These are phyloP conservation scores for Drosophila demipolita DNA, from an alignment of 2,888 invertebrate genomes.

Conservation along the genomic window DNA sequence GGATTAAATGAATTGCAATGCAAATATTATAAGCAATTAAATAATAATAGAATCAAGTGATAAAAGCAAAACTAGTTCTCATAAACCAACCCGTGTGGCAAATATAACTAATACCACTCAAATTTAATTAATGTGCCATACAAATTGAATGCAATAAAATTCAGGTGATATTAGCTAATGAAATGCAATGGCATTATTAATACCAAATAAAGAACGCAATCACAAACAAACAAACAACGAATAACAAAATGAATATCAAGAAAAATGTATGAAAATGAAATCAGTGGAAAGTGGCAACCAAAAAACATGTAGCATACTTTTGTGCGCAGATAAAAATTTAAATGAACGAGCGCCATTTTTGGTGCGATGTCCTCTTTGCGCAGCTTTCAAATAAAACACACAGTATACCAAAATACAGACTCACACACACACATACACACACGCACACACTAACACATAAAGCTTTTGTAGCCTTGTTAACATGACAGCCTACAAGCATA, in stretches of 20 bases:
- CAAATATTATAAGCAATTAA: constrained; percentile 69
- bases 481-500: constrained; percentile 81
- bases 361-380: constrained; percentile 52
- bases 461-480: constrained; percentile 74
- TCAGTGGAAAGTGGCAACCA: constrained; percentile 22
- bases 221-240: constrained; percentile 17
- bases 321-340: constrained; percentile 59
- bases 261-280: constrained; percentile 27
- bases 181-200: constrained; percentile 68
- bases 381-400: constrained; percentile 71
- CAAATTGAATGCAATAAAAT: constrained; percentile 47
- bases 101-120: constrained; percentile 14
- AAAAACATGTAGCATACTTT: constrained; percentile 58
- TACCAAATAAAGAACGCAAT: constrained; percentile 50
- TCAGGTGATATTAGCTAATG: constrained; percentile 55
- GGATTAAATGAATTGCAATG: constrained; percentile 64
- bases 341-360: constrained; percentile 58
- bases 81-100: constrained; percentile 19
- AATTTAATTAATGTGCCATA: constrained; percentile 46
- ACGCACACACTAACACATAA: constrained; percentile 33
- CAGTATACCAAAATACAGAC: constrained; percentile 44
- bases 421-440: constrained; percentile 28
- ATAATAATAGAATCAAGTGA: constrained; percentile 39
- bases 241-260: constrained; percentile 20
- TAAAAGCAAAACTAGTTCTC: constrained; percentile 32